Base-by-base conservation (phyloP, 2,888 invertebrate species). In the Disparrhopalites patrizii region DNA sequence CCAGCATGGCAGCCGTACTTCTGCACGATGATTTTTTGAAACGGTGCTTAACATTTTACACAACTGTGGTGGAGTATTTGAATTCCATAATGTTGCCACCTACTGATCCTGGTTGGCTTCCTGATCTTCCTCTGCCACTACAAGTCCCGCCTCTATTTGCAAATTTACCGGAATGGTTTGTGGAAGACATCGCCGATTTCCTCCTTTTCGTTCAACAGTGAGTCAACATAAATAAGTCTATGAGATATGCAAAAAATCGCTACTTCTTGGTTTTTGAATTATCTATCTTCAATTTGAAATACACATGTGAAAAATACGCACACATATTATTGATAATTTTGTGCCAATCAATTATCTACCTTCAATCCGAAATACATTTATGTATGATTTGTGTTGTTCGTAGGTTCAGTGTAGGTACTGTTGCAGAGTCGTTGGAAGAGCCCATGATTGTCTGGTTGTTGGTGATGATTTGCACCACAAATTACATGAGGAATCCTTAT, bases 101-200 rank as follows among this genome's bases (percentile, higher is more conserved):
- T 13, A 38, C 68, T n/a, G 56, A 62, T 20, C 36, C 57, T 3
- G 70, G 70, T 13, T 60, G 62, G 43, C 50, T 64, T 5, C 73
- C 73, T 18, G 68, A 65, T 13, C 79, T 86, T 68, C 86, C 86
- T 18, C 76, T 82, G 40, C 79, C 81, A 0, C 68, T 84, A 38
- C 85, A 85, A 73, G 82, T 87, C 56, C 86, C 90, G 18, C 83
- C 85, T 74, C 84, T 88, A 75, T 97, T 96, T 83, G 86, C 89
- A 62, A 92, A 95, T 76, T 84, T 93, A 78, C 98, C 98, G 43
- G 97, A 98, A 82, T 97, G 95, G 90, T 93, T 94, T 80, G 87
- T 98, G 75, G 98, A 98, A 81, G 97, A 98, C 79, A 89, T 97
- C 76, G 94, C 97, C 13, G 97, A 98, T 81, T 93, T 97, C 81